A percentile compares a stretch with the other conserved stretches of the same genome.
Conservation (phyloP, 1,140 invertebrate species). For the Matsumurasca onukii region DNA sequence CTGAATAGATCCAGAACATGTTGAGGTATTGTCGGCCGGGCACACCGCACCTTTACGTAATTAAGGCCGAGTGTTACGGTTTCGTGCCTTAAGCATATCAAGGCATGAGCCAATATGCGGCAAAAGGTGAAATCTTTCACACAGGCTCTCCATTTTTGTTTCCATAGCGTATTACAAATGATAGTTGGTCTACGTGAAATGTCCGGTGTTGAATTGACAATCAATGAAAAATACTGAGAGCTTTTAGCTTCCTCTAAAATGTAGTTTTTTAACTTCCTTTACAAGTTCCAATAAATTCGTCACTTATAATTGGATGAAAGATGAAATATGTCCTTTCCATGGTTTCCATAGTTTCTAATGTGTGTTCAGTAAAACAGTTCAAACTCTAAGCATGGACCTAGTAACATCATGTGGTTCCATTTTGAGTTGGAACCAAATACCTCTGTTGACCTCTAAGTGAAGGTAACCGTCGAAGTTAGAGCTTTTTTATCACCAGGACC, state of each 20-base stretch:
- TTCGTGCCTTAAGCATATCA: conserved; percentile 4
- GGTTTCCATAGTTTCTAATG: conserved; percentile 37
- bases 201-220: conserved; percentile 41
- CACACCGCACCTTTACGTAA: conserved; percentile 33
- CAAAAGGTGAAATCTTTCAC: conserved; percentile 25
- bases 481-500: conserved; percentile 38
- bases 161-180: conserved; percentile 30
- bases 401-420: conserved; percentile 38
- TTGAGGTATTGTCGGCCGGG: conserved; percentile 43
- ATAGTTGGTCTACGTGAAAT: conserved; percentile 33
- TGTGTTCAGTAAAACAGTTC: conserved; percentile 38
- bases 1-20: conserved; percentile 42
- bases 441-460: conserved; percentile 38
- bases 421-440: conserved; percentile 37
- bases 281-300: conserved; percentile 39
- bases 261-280: conserved; percentile 33
- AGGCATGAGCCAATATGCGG: conserved; percentile 9
- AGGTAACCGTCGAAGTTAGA: conserved; percentile 36
- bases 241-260: conserved; percentile 20
- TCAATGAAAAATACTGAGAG: background rate
- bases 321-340: conserved; percentile 32
- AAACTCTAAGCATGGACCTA: conserved; percentile 38
- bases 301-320: conserved; percentile 17
- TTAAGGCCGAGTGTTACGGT: conserved; percentile 18
- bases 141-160: conserved; percentile 28